Evolutionary conservation across 2,888 invertebrate species (phyloP).

Genomic region (Limnephilus lunatus): DNA sequence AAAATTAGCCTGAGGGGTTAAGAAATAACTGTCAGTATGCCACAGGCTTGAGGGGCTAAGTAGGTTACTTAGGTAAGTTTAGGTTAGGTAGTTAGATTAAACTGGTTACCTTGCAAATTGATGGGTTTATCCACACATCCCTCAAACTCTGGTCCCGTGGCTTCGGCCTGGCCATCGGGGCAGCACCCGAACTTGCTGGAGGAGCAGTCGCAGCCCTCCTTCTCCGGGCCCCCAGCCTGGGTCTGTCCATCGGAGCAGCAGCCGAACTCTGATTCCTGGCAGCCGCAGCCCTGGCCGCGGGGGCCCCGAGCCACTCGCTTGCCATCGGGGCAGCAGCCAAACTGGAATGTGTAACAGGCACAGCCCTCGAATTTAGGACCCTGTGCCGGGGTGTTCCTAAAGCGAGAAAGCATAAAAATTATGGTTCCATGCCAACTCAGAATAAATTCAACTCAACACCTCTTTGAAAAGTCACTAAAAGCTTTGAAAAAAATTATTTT

Average conservation of each 20-base stretch:
- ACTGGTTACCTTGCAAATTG: constrained; percentile 80
- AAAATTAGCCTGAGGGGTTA: too few species aligned
- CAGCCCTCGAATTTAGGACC: constrained; percentile 91
- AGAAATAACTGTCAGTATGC: too few species aligned
- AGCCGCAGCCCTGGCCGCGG: constrained; percentile 83
- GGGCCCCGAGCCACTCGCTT: constrained; percentile 84
- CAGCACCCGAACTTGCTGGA: constrained; percentile 91
- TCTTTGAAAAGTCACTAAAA: too few species aligned
- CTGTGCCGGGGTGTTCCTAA: constrained; percentile 81
- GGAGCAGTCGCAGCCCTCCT: constrained; percentile 89
- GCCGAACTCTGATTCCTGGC: constrained; percentile 84
- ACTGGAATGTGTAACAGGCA: constrained; percentile 89
- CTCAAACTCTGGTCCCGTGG: constrained; percentile 89
- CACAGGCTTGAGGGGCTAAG: too few species aligned
- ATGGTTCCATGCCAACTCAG: too few species aligned
- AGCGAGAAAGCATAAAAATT: background rate
- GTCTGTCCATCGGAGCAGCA: constrained; percentile 92
- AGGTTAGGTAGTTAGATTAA: background rate
- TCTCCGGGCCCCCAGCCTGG: constrained; percentile 86
- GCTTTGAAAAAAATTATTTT: too few species aligned
- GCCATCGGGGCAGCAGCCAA: constrained; percentile 94
- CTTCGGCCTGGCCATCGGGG: constrained; percentile 87
- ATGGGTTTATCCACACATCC: constrained; percentile 86
- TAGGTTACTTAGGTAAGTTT: too few species aligned
- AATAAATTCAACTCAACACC: too few species aligned